Evolutionary conservation across 2,113 vertebrate species (phyloP).

Genomic region (Dipodomys merriami): DNA sequence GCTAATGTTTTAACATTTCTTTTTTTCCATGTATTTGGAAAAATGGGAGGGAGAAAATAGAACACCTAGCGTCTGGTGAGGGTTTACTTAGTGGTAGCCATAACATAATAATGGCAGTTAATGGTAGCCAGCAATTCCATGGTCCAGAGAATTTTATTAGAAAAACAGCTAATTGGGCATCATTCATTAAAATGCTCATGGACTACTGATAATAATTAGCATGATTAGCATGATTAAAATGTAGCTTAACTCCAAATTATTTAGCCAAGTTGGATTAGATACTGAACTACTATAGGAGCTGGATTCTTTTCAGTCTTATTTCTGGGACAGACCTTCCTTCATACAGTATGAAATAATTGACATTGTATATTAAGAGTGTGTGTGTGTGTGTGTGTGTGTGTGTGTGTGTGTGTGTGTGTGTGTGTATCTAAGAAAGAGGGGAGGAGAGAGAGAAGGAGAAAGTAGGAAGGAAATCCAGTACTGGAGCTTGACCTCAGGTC

Average conservation of each 20-base stretch:
- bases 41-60: background rate
- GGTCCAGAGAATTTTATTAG: background rate
- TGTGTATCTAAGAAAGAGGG: no score
- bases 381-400: no score
- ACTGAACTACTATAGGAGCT: no score
- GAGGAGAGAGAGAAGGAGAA: no score
- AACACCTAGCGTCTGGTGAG: background rate
- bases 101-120: background rate
- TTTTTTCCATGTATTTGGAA: background rate
- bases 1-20: no score
- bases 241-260: background rate
- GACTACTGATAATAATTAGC: background rate
- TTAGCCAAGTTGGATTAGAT: background rate
- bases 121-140: accelerated
- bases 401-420: no score
- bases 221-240: background rate
- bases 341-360: background rate
- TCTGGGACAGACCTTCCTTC: background rate
- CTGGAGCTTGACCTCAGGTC: no score
- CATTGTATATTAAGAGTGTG: background rate
- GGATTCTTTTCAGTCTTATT: background rate
- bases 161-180: background rate
- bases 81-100: background rate
- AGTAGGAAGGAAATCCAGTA: no score
- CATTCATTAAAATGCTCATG: background rate